Evolutionary conservation across 2,888 invertebrate species (phyloP), one percentile per base, ranked within the genome.

Genomic region (Fissipunctia ypsillon): DNA sequence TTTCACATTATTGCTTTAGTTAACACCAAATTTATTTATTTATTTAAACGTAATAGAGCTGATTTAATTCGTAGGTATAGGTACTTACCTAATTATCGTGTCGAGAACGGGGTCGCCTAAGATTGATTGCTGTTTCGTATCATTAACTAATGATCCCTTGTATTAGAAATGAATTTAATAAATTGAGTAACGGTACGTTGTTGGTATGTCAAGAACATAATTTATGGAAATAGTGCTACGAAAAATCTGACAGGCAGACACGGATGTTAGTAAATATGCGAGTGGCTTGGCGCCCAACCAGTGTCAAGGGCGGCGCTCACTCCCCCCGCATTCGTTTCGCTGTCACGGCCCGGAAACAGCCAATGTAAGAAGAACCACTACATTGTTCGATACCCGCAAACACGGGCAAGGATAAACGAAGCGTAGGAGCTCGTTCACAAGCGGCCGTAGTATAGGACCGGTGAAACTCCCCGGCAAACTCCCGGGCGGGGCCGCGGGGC

Each of bases 281-380:
- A 87, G 87, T 82, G 87, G 85, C 83, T 89, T 90, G 87, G 87
- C 89, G 88, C 87, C 87, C 88, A 80, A 82, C 87, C 91, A 93
- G 91, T 93, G 94, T 93, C 95, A 95, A 95, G 95, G 94, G 89
- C 94, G 91, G 87, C 90, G 87, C 89, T 90, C 87, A 86, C 90
- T 88, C 85, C 80, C 85, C 80, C 86, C 87, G 73, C 84, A 83
- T 81, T 85, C 78, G 77, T 84, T 86, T 83, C 78, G 82, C 86
- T 82, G 83, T 73, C 84, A 80, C 78, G 74, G 73, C 73, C 69
- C 61, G 54, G 64, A 48, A 73, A 60, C 81, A 70, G 76, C 91
- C 90, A 90, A 80, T 84, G 75, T 89, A 89, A 83, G 81, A 78
- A 85, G 91, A 90, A 69, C 90, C 84, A 81, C 86, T 83, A 69